phyloP scores from a whole-genome alignment of 2,888 invertebrate species.

The Creontiades dilutus region DNA sequence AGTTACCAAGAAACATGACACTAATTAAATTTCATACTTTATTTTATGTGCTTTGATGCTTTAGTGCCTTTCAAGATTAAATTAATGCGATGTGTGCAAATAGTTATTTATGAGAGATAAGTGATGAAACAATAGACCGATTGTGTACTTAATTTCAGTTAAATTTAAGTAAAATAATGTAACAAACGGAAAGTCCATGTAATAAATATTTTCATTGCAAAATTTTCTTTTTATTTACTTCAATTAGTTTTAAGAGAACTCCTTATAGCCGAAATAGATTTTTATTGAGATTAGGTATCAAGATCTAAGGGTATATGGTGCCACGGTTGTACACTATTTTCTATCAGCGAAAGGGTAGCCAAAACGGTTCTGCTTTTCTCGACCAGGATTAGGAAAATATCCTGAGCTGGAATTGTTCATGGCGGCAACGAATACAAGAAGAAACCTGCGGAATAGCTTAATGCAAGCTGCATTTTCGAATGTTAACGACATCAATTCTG shows the following conservation, averaged over 20 bases:
- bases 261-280: background rate
- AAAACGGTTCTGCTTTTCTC: too few relatives aligned
- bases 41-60: slow-evolving; percentile 61
- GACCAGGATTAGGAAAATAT: too few relatives aligned
- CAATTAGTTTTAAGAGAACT: background rate
- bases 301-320: too few relatives aligned
- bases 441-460: too few relatives aligned
- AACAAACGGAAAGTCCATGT: slow-evolving; percentile 67
- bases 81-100: slow-evolving; percentile 52
- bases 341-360: too few relatives aligned
- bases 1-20: slow-evolving; percentile 62
- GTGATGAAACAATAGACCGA: slow-evolving; percentile 29
- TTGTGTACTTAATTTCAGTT: slow-evolving; percentile 50
- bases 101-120: slow-evolving; percentile 9
- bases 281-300: background rate
- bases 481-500: too few relatives aligned
- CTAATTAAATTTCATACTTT: slow-evolving; percentile 14
- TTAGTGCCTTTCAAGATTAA: slow-evolving; percentile 61
- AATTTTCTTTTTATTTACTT: slow-evolving; percentile 53
- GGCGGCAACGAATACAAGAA: too few relatives aligned
- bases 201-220: slow-evolving; percentile 68
- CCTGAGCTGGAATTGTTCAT: too few relatives aligned
- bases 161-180: slow-evolving; percentile 57
- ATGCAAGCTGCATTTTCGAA: too few relatives aligned
- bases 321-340: too few relatives aligned